A percentile compares a stretch with the other conserved stretches of the same genome.
These are phyloP conservation scores for Meloidogyne floridensis DNA, from an alignment of 1,140 invertebrate genomes.

Conservation along the genomic window DNA sequence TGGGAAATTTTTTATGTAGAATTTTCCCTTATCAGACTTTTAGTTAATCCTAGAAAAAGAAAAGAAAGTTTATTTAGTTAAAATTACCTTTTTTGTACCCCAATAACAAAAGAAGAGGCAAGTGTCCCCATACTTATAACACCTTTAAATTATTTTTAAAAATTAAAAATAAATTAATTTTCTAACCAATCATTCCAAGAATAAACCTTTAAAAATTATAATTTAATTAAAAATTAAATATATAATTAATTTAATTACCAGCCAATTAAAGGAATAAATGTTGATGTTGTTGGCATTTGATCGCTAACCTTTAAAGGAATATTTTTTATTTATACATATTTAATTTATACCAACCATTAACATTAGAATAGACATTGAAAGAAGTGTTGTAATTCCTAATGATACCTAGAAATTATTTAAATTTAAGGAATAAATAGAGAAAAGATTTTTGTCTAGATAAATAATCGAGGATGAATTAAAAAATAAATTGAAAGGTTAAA, in stretches of 20 bases:
- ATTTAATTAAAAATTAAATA: slow-evolving; percentile 29
- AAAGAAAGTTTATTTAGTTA: no score
- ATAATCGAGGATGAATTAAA: no score
- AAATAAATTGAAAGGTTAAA: no score
- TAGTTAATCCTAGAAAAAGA: not conserved
- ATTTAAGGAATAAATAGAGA: no score
- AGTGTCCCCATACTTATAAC: slow-evolving; percentile 60
- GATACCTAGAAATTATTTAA: slow-evolving; percentile 36
- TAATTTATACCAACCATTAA: slow-evolving; percentile 48
- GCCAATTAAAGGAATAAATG: slow-evolving; percentile 60
- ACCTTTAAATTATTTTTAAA: not conserved
- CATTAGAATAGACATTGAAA: slow-evolving; percentile 65
- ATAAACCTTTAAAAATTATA: slow-evolving; percentile 54
- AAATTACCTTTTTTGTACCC: slow-evolving; percentile 54
- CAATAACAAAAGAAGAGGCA: slow-evolving; percentile 62
- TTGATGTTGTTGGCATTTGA: slow-evolving; percentile 65
- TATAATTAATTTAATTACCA: slow-evolving; percentile 25
- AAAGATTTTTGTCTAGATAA: no score
- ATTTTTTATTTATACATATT: not conserved
- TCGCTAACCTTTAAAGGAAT: slow-evolving; percentile 47
- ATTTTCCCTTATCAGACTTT: no score
- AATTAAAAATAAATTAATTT: not conserved
- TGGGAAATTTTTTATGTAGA: not conserved
- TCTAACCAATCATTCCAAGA: slow-evolving; percentile 60
- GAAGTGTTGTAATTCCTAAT: slow-evolving; percentile 56